Evolutionary conservation across 2,113 vertebrate genomes (phyloP), one percentile per base, ranked within the genome.

Genomic region (Potamarius usumacintae): DNA sequence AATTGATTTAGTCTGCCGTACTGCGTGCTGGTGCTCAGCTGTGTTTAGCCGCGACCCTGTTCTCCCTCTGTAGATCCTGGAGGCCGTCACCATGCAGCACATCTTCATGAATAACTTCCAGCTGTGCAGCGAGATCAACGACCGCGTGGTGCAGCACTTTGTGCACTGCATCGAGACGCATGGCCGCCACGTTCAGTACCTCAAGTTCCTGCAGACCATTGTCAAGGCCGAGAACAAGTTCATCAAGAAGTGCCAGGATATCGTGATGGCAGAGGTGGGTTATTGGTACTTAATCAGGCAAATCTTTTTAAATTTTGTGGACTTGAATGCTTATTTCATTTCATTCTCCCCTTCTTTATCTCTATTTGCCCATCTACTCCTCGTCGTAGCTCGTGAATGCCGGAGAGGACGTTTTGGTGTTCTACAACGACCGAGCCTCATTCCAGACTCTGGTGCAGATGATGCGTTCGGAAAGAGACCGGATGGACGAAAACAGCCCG

Each of bases 101-200:
- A 98, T 99, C 89, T 99, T 99, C 94, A 99, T 99, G 98, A 99
- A 99, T 91, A 99, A 99, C 92, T 98, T 97, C 95, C 98, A 99
- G 96, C 96, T 99, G 20, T 99, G 98, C 96, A 99, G 97, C 0
- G 98, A 99, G 93, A 99, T 99, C 92, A 99, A 96, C 0, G 98
- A 99, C 87, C 94, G 97, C 0, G 98, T 99, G 0, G 97, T 99
- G 22, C 98, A 99, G 90, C 98, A 99, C 93, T 99, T 99, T n/a
- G 98, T 99, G 22, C 98, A 99, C 95, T 99, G 98, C 87, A 99
- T 98, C 0, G 98, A 99, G 94, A 97, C 97, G 0, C 98, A 99
- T 0, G 98, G 98, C 34, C 96, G 98, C 4, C 97, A 97, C 0
- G 98, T 99, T 63, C 98, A 99, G 92, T 99, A 99, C 88, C 97